Conservation (phyloP, 2,113 vertebrate genomes). For the Merops nubicus region DNA sequence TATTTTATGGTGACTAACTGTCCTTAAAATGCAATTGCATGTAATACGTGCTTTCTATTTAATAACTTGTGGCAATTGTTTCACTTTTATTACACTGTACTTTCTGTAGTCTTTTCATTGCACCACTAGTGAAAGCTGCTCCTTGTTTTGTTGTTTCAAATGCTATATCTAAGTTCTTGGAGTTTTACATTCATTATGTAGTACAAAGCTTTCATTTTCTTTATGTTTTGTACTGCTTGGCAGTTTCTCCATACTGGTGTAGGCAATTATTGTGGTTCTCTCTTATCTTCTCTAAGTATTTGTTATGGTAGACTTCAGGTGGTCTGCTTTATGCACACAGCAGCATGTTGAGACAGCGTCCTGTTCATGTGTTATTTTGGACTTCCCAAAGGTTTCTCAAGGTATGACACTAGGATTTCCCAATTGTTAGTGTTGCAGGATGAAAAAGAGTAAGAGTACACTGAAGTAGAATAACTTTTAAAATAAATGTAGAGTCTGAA, state of each 20-base stretch:
- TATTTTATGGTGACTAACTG: not conserved
- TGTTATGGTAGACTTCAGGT: not conserved
- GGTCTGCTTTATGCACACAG: not conserved
- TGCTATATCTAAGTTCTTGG: not conserved
- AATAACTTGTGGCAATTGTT: not conserved
- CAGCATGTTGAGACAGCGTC: not conserved
- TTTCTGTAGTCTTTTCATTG: not conserved
- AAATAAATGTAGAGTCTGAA: not conserved
- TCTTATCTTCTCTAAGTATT: not conserved
- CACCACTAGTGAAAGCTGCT: not conserved
- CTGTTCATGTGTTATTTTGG: not conserved
- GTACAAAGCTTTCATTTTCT: not conserved
- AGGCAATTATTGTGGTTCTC: not conserved
- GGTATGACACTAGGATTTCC: not conserved
- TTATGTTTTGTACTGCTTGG: not conserved
- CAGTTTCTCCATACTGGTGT: not conserved
- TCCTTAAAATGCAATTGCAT: constrained; percentile 1
- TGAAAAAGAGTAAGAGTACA: not conserved
- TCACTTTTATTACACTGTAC: not conserved
- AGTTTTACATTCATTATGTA: not conserved
- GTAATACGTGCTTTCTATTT: constrained; percentile 1
- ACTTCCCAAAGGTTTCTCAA: constrained; percentile 12
- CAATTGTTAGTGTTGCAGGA: not conserved
- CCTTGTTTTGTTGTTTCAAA: not conserved
- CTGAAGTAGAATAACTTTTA: not conserved